These are phyloP conservation scores for Ptychochromis oligacanthus DNA, from an alignment of 2,113 vertebrate species.

Conservation along the genomic window DNA sequence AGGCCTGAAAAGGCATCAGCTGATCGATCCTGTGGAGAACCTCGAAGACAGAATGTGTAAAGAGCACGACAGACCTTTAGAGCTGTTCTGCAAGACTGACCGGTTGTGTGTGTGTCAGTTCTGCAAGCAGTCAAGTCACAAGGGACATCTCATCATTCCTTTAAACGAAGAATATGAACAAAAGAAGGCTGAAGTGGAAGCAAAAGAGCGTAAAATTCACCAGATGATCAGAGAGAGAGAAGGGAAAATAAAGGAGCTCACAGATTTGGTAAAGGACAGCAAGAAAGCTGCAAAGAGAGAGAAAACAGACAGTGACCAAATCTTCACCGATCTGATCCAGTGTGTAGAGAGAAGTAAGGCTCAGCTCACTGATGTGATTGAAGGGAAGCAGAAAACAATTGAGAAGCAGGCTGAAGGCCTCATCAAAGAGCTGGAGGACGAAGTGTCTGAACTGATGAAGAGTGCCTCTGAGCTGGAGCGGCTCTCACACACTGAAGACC, in stretches of 20 bases:
- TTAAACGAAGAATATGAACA: not conserved
- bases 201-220: not conserved
- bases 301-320: not conserved
- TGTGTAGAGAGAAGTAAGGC: not conserved
- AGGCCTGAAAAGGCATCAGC: slow-evolving; percentile 5
- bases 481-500: not conserved
- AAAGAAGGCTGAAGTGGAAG: not conserved
- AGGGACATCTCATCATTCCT: not conserved
- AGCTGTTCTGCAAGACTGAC: slow-evolving; percentile 23
- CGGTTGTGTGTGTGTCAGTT: not conserved
- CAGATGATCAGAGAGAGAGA: slow-evolving; percentile 11
- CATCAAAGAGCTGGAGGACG: not conserved
- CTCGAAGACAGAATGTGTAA: not conserved
- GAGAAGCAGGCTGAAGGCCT: not conserved
- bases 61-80: slow-evolving; percentile 6
- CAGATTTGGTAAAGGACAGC: not conserved
- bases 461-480: not conserved
- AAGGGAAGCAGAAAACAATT: not conserved
- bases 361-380: not conserved
- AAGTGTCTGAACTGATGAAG: slow-evolving; percentile 5
- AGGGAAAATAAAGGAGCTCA: not conserved
- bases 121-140: not conserved
- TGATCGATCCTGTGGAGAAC: slow-evolving; percentile 14
- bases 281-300: not conserved
- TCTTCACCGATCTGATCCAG: not conserved